Evolutionary conservation across 1,140 invertebrate species (phyloP).

Genomic region (Trypoxylus dichotomus): DNA sequence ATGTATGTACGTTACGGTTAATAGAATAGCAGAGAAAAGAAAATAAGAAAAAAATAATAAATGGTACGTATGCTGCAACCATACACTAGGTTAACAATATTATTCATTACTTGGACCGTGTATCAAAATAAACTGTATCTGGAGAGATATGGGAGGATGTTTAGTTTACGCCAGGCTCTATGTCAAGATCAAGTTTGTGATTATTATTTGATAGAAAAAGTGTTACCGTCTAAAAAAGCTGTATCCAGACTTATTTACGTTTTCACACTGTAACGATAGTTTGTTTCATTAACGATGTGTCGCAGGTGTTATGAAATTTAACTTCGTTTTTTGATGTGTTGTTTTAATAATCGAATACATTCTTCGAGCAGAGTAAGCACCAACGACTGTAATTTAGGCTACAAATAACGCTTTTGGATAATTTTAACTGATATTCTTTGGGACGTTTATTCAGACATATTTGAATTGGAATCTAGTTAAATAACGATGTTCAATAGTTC

Average conservation of each 20-base stretch:
- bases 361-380: too few species aligned
- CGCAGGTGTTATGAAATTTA: neutral
- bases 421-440: too few species aligned
- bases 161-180: neutral
- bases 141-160: neutral
- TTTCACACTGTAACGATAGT: neutral
- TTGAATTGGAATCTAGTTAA: too few species aligned
- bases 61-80: neutral
- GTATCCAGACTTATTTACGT: neutral
- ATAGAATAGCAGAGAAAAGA: neutral
- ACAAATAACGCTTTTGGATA: too few species aligned
- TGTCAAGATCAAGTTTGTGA: constrained; percentile 12
- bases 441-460: too few species aligned
- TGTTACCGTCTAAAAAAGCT: neutral
- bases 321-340: too few species aligned
- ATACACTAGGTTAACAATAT: constrained; percentile 21
- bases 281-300: neutral
- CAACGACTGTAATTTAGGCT: too few species aligned
- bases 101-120: constrained; percentile 1
- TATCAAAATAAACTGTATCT: constrained; percentile 19
- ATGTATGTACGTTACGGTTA: neutral
- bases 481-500: too few species aligned
- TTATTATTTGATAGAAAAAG: neutral
- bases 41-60: neutral
- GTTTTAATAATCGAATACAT: too few species aligned